Percentiles rank a stretch among this genome's conserved stretches.
phyloP scores from a whole-genome alignment of 2,113 vertebrate species.

The Dendrocopos noguchii region DNA sequence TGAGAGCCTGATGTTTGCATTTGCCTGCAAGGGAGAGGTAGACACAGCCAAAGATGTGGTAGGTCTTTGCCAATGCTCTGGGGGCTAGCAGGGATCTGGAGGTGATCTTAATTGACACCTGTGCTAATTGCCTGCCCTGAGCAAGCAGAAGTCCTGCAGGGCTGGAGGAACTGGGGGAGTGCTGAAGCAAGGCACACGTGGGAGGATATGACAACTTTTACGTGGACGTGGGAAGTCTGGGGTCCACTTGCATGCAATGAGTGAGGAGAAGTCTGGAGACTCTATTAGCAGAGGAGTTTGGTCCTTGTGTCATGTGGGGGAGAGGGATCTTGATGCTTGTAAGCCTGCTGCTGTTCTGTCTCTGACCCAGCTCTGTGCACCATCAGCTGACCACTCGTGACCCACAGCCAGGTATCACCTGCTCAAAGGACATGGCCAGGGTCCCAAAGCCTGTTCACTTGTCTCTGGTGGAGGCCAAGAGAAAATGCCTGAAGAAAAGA shows the following conservation, averaged over 20 bases:
- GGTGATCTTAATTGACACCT: background rate
- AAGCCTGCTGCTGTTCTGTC: background rate
- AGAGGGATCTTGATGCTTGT: background rate
- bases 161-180: background rate
- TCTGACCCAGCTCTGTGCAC: background rate
- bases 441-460: background rate
- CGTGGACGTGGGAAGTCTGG: background rate
- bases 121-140: background rate
- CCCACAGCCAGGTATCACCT: background rate
- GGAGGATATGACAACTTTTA: background rate
- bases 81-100: background rate
- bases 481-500: background rate
- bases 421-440: background rate
- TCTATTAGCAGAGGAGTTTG: background rate
- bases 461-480: background rate
- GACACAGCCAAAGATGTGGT: background rate
- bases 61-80: background rate
- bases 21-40: conserved; percentile 22
- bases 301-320: background rate
- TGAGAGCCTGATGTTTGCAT: conserved; percentile 5
- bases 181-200: background rate
- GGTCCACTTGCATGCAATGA: background rate
- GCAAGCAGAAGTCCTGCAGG: background rate
- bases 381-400: background rate
- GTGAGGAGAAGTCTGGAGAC: fast-evolving